A percentile compares a stretch with the other conserved stretches of the same genome.
phyloP scores from a whole-genome alignment of 2,113 vertebrate genomes.

The Ceyx margarethae region DNA sequence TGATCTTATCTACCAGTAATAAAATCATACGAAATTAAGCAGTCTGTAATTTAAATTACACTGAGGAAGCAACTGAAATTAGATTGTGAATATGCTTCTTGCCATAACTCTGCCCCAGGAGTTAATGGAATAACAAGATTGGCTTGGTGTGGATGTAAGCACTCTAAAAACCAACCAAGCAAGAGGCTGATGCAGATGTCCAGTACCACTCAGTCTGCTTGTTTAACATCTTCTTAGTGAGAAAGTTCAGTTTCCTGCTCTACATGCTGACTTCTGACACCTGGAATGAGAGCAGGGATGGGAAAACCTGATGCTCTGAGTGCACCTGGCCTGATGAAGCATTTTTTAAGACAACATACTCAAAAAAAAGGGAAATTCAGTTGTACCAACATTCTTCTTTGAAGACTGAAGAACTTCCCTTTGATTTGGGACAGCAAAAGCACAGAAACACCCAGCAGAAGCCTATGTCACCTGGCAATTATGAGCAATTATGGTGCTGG shows the following conservation, averaged over 20 bases:
- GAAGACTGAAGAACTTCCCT: neutral
- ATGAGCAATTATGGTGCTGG: neutral
- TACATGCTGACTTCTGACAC: neutral
- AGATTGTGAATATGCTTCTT: neutral
- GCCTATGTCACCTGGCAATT: neutral
- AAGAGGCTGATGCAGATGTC: neutral
- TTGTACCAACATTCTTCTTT: neutral
- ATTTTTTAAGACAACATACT: neutral
- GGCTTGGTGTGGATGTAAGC: neutral
- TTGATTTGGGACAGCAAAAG: neutral
- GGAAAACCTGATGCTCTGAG: neutral
- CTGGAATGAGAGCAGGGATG: neutral
- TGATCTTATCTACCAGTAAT: neutral
- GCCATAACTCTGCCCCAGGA: accelerated
- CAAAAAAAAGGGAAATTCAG: neutral
- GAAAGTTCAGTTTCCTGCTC: neutral
- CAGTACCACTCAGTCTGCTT: neutral
- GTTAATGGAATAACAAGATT: neutral
- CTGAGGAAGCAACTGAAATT: neutral
- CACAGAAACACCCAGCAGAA: neutral
- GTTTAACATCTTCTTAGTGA: neutral
- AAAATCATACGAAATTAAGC: neutral
- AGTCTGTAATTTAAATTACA: neutral
- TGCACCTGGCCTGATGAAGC: neutral
- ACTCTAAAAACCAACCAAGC: neutral